phyloP scores from a whole-genome alignment of 2,113 vertebrate species.

The Oreamnos americanus region DNA sequence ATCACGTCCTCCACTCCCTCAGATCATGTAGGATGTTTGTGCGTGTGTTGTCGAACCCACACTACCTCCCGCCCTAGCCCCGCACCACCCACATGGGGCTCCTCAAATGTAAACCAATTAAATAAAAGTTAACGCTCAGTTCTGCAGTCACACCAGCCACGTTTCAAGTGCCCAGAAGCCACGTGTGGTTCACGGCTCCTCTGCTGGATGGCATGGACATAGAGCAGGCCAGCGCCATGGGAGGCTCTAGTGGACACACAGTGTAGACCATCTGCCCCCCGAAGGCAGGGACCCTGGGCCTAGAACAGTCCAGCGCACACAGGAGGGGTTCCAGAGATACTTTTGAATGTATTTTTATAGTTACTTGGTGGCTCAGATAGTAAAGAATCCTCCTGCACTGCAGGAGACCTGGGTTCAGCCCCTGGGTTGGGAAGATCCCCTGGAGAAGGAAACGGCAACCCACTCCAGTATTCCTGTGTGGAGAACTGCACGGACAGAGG shows the following conservation, averaged over 20 bases:
- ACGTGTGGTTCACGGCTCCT: accelerated
- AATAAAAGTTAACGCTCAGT: accelerated
- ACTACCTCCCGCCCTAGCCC: accelerated
- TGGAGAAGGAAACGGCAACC: not conserved
- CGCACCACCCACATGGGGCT: accelerated
- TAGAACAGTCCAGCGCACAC: not conserved
- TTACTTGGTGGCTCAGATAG: not conserved
- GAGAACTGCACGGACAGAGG: not conserved
- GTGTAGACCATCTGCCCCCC: not conserved
- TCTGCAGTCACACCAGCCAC: not conserved
- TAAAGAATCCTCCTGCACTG: not conserved
- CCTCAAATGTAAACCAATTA: not conserved
- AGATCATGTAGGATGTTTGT: accelerated
- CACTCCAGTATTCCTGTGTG: not conserved
- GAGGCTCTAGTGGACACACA: not conserved
- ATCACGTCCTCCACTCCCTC: accelerated
- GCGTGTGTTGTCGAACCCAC: accelerated
- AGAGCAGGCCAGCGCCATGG: accelerated
- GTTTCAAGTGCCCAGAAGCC: accelerated
- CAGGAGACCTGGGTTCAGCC: not conserved
- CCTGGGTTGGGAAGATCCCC: not conserved
- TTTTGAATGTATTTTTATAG: not conserved
- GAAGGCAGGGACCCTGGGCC: not conserved
- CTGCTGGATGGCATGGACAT: accelerated
- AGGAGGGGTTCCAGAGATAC: not conserved